A percentile compares a stretch with the other conserved stretches of the same genome.
Conservation (phyloP, 2,797 vertebrate genomes). For the Ataeniobius toweri region DNA sequence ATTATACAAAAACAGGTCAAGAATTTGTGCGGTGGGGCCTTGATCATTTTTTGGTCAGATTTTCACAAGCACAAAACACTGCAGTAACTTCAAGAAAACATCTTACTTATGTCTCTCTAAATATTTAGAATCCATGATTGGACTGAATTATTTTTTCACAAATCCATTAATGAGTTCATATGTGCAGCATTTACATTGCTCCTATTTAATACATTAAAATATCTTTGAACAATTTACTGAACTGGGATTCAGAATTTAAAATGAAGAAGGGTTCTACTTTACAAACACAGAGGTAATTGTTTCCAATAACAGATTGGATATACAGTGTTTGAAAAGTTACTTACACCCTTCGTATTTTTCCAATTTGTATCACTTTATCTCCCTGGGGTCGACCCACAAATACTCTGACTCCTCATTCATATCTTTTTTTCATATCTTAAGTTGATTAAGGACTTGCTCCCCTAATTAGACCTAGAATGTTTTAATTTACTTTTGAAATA, state of each 20-base stretch:
- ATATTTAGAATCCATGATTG: not conserved
- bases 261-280: not conserved
- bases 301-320: no score
- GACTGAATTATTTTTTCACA: not conserved
- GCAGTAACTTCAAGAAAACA: constrained; percentile 5
- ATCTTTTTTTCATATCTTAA: no score
- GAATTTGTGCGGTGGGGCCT: not conserved
- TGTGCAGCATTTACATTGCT: not conserved
- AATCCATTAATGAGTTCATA: not conserved
- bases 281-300: no score
- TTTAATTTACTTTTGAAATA: no score
- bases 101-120: not conserved
- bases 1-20: constrained; percentile 29
- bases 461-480: no score
- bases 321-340: no score
- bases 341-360: no score
- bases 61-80: not conserved
- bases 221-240: not conserved
- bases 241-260: not conserved
- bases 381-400: no score
- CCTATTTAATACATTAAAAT: not conserved
- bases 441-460: no score
- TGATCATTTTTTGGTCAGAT: constrained; percentile 3
- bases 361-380: no score
- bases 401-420: no score